phyloP scores from a whole-genome alignment of 2,797 vertebrate genomes.

The Champsocephalus esox region DNA sequence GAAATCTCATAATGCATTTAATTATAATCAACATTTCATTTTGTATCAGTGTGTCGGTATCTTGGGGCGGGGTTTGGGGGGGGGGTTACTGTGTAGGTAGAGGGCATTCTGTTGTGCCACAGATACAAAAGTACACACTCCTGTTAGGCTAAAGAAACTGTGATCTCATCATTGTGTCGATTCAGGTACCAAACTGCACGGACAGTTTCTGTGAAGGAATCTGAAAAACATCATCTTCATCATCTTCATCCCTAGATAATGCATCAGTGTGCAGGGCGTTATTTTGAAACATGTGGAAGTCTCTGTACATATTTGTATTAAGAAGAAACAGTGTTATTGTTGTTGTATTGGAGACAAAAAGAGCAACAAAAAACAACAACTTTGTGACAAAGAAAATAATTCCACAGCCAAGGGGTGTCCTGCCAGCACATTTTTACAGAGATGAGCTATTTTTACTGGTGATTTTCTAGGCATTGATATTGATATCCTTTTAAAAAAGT shows the following conservation, averaged over 20 bases:
- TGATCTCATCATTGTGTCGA: constrained; percentile 79
- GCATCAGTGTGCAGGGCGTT: constrained; percentile 86
- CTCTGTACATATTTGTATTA: constrained; percentile 89
- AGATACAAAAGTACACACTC: constrained; percentile 56
- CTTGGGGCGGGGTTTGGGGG: constrained; percentile 8
- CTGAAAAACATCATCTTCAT: constrained; percentile 55
- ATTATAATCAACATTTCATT: too few relatives aligned
- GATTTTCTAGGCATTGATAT: constrained; percentile 86
- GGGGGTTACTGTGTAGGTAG: constrained; percentile 48
- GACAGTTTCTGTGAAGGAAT: constrained; percentile 77
- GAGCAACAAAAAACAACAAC: constrained; percentile 54
- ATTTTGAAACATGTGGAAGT: constrained; percentile 82
- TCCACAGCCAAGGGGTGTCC: constrained; percentile 86
- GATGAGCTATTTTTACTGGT: constrained; percentile 89
- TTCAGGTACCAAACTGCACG: constrained; percentile 84
- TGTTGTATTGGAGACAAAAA: constrained; percentile 81
- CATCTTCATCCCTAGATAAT: constrained; percentile 68
- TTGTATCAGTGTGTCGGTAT: too few relatives aligned
- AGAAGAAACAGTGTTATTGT: constrained; percentile 84
- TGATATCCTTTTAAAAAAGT: constrained; percentile 83
- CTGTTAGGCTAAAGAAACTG: constrained; percentile 79
- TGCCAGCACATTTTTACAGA: constrained; percentile 87
- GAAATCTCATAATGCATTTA: too few relatives aligned
- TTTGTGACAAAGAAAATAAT: constrained; percentile 78
- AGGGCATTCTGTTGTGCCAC: constrained; percentile 56